Base-by-base conservation (phyloP, 2,888 invertebrate genomes). In the Agriopis leucophaearia region DNA sequence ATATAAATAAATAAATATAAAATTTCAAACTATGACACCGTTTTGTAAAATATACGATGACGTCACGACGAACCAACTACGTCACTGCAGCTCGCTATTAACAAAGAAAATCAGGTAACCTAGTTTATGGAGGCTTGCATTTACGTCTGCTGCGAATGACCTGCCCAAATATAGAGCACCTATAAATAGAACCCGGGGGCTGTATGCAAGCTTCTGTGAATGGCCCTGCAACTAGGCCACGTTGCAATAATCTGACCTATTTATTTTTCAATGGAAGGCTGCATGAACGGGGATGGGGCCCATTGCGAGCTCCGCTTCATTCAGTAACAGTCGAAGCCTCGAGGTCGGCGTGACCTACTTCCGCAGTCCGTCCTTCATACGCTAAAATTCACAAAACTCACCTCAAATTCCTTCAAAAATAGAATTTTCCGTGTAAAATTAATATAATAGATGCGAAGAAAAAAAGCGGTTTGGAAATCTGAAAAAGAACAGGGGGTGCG, bases 81-180 rank as follows among this genome's bases (percentile, higher is more conserved):
- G 92, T 91, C 92, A 93, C 83, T 80, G 85, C 75, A 83, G 83
- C 73, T 76, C 78, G 71, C 83, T 81, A 85, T 85, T 87, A 88
- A 88, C 91, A 89, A 91, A 90, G 90, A 87, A 88, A 93, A 92
- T 88, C 91, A 92, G 93, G 92, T 93, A 90, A 94, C 93, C 93
- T 89, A 93, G 78, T 89, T 92, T 86, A 84, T 79, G 81, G 86
- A 87, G 90, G 90, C 88, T 84, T 91, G 90, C 89, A 89, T 86
- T 85, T 88, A 88, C 88, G 88, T 83, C 81, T 81, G 78, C 82
- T 83, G 89, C 88, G 89, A 90, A 90, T 89, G 92, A 92, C 93
- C 92, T 89, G 87, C 89, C 92, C 88, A 89, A 92, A 92, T 89
- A 92, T 93, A 91, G 93, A 89, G 84, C 93, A 82, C 80, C 89